Base-by-base conservation (phyloP, 2,113 vertebrate species). In the Epinephelus cyanopodus region DNA sequence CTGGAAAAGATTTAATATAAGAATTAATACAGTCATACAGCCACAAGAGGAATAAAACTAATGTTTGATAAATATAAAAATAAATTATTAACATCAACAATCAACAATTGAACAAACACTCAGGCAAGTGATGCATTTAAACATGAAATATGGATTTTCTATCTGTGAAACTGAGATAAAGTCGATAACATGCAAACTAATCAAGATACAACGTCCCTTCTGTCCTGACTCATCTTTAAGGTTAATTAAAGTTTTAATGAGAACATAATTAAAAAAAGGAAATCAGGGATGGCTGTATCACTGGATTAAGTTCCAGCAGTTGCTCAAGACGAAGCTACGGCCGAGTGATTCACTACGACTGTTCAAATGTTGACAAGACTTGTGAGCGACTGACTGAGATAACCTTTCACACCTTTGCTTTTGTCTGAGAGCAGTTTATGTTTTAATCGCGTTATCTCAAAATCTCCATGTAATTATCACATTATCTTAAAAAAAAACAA, bases 1-100 rank as follows among this genome's bases (percentile, higher is more conserved):
- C 93, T 94, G 81, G 12, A 64, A 17, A 37, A 23, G 13, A 14
- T 29, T 27, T 10, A 1, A 68, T 12, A 6, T 5, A n/a, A 21
- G 3, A 0, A 53, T 19, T 2, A 54, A 21, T 25, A 23, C 17
- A 29, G n/a, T 39, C 6, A 5, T 6, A 17, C 25, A 50, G 39
- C 63, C 13, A n/a, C 13, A 25, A 25, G n/a, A 64, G 19, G 1
- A 21, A 56, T 1, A 54, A 53, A 5, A 37, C 3, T 29, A 6
- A 6, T 12, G 27, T 18, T 12, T 5, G 6, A 63, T 13, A 12
- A 6, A 54, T 11, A n/a, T n/a, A 18, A n/a, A n/a, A n/a, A 11
- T 61, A 0, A 42, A 14, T n/a, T 13, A 14, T n/a, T 42, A 6
- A 13, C 19, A 42, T 23, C 6, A 64, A 45, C 12, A 45, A 25